Evolutionary conservation across 2,797 vertebrate genomes (phyloP), one percentile per base, ranked within the genome.

Genomic region (Thamnophis elegans): DNA sequence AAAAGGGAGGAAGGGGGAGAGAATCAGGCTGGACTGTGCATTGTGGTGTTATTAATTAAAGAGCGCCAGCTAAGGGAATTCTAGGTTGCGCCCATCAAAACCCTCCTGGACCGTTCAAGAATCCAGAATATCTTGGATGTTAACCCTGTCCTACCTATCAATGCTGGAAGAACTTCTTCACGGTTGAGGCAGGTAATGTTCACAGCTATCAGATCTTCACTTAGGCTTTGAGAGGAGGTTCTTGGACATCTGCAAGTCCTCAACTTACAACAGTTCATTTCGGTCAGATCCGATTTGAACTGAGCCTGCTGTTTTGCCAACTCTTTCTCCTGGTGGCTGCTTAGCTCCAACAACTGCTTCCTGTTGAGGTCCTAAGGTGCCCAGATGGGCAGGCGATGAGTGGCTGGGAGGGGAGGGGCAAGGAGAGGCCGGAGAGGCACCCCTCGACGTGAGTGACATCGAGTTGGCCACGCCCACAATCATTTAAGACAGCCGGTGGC

Each of bases 41-140:
- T 91, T 68, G 62, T 32, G 32, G 14, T 11, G 22, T n/a, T n/a
- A 88, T 65, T 90, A 82, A 78, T 87, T 60, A 92, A 92, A 92
- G 85, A 82, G 93, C 54, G 28, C 91, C n/a, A 82, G 85, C 58
- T 3, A 54, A 87, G 88, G 85, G 62, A 62, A 82, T 92, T 62
- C 92, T 68, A 87, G 88, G 55, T 68, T 8, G 42, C n/a, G 28
- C n/a, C 85, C 54, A 47, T 54, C 87, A 36, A 92, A n/a, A 55
- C 78, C 59, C 68, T 58, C 18, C 18, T 56, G 18, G 82, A 89
- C 82, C 18, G 36, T 85, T 73, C 82, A n/a, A 90, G 42, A 56
- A 56, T 65, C 85, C 55, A 58, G 47, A 51, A 51, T 51, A 51
- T 51, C 85, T 53, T 82, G 20, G 51, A 18, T 18, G 51, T 85